These are phyloP conservation scores for Lottia gigantea DNA, from an alignment of 2,888 invertebrate genomes.

Conservation along the genomic window DNA sequence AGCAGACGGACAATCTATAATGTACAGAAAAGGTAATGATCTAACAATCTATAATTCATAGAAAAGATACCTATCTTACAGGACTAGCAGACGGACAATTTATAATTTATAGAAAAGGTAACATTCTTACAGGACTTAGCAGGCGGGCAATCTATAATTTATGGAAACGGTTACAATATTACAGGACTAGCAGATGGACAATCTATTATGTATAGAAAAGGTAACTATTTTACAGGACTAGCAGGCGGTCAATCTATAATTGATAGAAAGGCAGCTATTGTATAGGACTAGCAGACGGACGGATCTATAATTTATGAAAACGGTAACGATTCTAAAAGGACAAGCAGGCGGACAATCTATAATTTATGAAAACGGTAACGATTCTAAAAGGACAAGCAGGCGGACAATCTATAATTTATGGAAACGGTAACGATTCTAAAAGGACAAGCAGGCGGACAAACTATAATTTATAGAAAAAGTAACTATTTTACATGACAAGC, in stretches of 20 bases:
- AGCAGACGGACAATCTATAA: constrained; percentile 20
- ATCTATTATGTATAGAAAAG: neutral
- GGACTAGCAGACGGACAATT: no score
- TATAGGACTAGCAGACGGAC: no score
- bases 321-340: neutral
- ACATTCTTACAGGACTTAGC: neutral
- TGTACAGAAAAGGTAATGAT: constrained; percentile 28
- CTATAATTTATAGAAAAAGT: neutral
- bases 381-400: no score
- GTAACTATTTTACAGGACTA: neutral
- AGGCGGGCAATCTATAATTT: constrained; percentile 23
- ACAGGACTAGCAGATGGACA: no score
- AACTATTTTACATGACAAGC: neutral
- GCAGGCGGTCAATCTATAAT: no score
- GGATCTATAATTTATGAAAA: no score
- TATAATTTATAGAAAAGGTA: neutral
- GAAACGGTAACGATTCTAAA: no score
- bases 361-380: constrained; percentile 28
- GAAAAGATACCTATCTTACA: neutral
- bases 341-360: constrained; percentile 16
- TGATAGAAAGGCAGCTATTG: no score
- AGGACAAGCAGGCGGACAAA: no score
- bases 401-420: no score
- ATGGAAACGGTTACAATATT: constrained; percentile 21
- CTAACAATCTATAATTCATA: no score